Percentiles rank a stretch among this genome's conserved stretches.
These are phyloP conservation scores for Mastigias papua DNA, from an alignment of 30 jellyfish, hydroid and myxozoan species.

Conservation along the genomic window DNA sequence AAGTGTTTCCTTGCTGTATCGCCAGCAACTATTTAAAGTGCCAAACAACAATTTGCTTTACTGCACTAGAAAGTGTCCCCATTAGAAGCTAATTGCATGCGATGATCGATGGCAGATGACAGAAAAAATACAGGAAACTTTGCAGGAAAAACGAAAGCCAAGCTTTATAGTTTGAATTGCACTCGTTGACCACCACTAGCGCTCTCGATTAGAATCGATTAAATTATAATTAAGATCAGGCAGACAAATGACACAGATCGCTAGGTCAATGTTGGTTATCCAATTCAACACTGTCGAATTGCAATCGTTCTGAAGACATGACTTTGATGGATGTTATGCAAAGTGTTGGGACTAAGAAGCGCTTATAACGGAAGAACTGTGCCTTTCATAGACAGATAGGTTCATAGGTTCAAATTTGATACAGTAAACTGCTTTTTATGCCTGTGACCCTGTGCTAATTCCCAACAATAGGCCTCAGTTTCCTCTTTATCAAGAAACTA, in stretches of 20 bases:
- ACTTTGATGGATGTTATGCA: not conserved
- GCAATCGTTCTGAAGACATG: too few relatives aligned
- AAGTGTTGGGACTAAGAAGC: not conserved
- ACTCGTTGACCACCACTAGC: not conserved
- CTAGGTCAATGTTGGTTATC: not conserved
- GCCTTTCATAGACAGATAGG: not conserved
- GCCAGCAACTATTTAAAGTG: too few relatives aligned
- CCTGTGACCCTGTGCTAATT: not conserved
- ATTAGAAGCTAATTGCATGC: too few relatives aligned
- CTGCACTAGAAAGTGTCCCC: too few relatives aligned
- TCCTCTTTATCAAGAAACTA: conserved; percentile 8
- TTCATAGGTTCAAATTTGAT: not conserved
- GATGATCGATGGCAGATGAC: too few relatives aligned
- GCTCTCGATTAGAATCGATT: not conserved
- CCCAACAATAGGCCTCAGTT: not conserved
- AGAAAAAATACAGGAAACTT: too few relatives aligned
- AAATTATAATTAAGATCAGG: not conserved
- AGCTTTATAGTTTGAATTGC: not conserved
- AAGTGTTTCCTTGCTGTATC: too few relatives aligned
- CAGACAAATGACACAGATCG: not conserved
- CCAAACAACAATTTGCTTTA: too few relatives aligned
- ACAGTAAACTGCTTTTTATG: not conserved
- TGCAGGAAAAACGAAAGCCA: not conserved
- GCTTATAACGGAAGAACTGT: not conserved
- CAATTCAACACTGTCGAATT: not conserved